phyloP scores from a whole-genome alignment of 2,888 invertebrate species.

The Leptinotarsa rubiginosa region DNA sequence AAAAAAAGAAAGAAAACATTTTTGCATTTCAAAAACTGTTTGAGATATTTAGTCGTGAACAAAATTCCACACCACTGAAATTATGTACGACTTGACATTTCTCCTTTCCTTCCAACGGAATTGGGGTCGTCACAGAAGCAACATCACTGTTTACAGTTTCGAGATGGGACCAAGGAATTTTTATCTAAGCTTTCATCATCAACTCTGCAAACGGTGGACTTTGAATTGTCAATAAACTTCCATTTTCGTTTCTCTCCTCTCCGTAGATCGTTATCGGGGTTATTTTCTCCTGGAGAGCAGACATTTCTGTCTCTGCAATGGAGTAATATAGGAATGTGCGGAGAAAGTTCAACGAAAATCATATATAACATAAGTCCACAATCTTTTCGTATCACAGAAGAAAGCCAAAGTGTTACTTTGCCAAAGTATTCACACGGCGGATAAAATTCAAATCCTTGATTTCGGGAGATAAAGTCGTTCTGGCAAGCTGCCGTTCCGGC shows the following conservation, averaged over 20 bases:
- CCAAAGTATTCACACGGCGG: constrained; percentile 48
- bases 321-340: constrained; percentile 31
- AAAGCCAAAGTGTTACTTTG: constrained; percentile 45
- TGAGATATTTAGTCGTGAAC: too few species aligned
- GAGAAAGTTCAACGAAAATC: constrained; percentile 28
- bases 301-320: constrained; percentile 27
- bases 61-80: too few species aligned
- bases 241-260: constrained; percentile 27
- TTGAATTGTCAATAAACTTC: constrained; percentile 25
- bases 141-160: background rate
- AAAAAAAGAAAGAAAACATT: too few species aligned
- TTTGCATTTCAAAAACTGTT: too few species aligned
- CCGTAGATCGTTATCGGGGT: constrained; percentile 32
- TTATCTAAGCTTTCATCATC: background rate
- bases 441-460: constrained; percentile 51
- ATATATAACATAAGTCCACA: constrained; percentile 38
- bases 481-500: constrained; percentile 41
- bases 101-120: background rate
- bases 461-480: constrained; percentile 49
- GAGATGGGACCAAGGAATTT: background rate
- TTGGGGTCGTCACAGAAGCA: background rate
- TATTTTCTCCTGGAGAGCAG: constrained; percentile 23
- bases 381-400: constrained; percentile 32
- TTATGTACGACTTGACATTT: too few species aligned
- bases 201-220: background rate